Evolutionary conservation across 2,888 invertebrate genomes (phyloP), one percentile per base, ranked within the genome.

Genomic region (Seladonia tumulorum): DNA sequence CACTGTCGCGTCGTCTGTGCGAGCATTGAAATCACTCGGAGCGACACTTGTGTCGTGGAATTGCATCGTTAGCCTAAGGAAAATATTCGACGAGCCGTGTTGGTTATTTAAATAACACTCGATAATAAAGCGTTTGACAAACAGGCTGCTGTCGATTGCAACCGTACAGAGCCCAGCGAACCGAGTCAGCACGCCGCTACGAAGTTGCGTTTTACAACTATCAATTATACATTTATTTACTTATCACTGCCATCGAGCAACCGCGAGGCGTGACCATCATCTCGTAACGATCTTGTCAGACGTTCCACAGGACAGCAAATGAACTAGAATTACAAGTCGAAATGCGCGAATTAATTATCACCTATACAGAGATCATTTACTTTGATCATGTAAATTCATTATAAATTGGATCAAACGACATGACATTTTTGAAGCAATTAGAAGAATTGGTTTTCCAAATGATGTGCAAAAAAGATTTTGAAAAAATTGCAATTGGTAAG

Each of bases 181-280:
- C 39, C 68, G 22, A 70, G 4, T 68, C 8, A 29, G 18, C 35
- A 35, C 8, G 29, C 3, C 18, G 18, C 35, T 22, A 39, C 68
- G 68, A 39, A 70, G 5, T n/a, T 12, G 14, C 66, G 39, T 5
- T 63, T 60, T 35, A 7, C 45, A 16, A 1, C 16, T 16, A 35
- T 71, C 29, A n/a, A 53, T 68, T 18, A 60, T 39, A 57, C 35
- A 47, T 39, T 60, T 42, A 29, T 75, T 75, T 42, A 70, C 68
- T 29, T 35, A 63, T 71, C 29, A 53, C 47, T n/a, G 14, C 42
- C 2, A 14, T 25, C 25, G 45, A 18, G 8, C 42, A 16, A 1
- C 29, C 45, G 16, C 71, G 14, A n/a, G 35, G 5, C 47, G 60
- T 49, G 71, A 71, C 60, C 35, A 47, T 35, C 45, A 18, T 39